Evolutionary conservation across 2,888 invertebrate genomes (phyloP), one percentile per base, ranked within the genome.

Genomic region (Diaphora mendica): DNA sequence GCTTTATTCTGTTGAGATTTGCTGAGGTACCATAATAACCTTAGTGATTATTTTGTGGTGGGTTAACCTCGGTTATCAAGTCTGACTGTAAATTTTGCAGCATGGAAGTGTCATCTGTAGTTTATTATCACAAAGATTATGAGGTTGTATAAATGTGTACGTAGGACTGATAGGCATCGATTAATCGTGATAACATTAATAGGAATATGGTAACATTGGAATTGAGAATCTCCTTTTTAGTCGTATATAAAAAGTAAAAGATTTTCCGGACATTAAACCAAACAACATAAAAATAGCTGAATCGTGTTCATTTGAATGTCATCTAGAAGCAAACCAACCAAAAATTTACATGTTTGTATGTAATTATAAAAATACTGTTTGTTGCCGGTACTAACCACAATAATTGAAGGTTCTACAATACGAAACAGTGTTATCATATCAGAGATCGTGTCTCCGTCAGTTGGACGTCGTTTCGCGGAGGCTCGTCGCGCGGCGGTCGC

Each of bases 401-500:
- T 9, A 48, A 67, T 23, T 9, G 30, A 23, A 33, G 20, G 26
- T 67, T 20, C 2, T 20, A 44, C 42, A 59, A n/a, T n/a, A 20
- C 55, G 17, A 20, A 17, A 59, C 26, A n/a, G 55, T 5, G 35
- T 11, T 4, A 26, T 39, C 33, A 17, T 33, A 30, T n/a, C n/a
- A 67, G 33, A 48, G 33, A 23, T 30, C 33, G 26, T 17, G 48
- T 68, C 17, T 68, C 26, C 59, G 59, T 15, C 15, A 15, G 59
- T 2, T 26, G 26, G 0, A 3, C 59, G 62, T 5, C 26, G 62
- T 15, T n/a, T 30, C 30, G 62, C n/a, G 26, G n/a, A 26, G 69
- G 59, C 42, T 35, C 35, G 15, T 26, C 68, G 71, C 68, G 73
- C 66, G 76, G 33, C 72, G 69, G 44, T 59, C 67, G 42, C 65